phyloP scores from a whole-genome alignment of 2,888 invertebrate species.

The Eueremaeus valkanovi region DNA sequence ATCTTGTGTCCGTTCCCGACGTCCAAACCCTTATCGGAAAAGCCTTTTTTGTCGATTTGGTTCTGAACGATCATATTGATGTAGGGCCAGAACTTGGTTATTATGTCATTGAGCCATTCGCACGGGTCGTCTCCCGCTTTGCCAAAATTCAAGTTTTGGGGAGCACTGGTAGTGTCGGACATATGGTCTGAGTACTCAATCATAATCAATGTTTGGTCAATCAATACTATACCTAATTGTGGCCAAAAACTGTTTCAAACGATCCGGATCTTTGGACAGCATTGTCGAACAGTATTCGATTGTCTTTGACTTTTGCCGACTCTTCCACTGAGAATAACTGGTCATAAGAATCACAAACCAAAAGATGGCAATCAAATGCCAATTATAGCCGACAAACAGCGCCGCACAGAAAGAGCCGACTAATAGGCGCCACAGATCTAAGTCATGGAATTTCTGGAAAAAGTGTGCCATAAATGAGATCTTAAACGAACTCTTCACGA shows the following conservation, averaged over 20 bases:
- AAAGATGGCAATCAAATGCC: slow-evolving; percentile 3
- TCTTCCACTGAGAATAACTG: background rate
- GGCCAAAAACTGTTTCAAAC: background rate
- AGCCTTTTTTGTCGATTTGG: slow-evolving; percentile 33
- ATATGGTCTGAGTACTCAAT: background rate
- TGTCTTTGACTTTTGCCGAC: background rate
- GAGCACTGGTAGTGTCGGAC: background rate
- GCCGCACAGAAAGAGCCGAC: slow-evolving; percentile 14
- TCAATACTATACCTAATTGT: background rate
- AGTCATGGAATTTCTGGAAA: background rate
- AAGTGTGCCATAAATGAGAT: slow-evolving; percentile 5
- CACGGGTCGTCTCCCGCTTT: background rate
- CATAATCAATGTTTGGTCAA: background rate
- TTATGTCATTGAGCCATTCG: slow-evolving; percentile 36
- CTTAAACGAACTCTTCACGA: slow-evolving; percentile 8
- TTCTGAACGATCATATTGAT: slow-evolving; percentile 24
- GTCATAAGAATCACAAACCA: background rate
- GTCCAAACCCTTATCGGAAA: background rate
- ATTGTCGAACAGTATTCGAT: background rate
- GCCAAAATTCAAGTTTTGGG: background rate
- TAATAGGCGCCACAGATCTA: background rate
- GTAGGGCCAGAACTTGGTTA: slow-evolving; percentile 32
- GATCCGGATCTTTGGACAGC: slow-evolving; percentile 5
- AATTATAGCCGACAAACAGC: slow-evolving; percentile 1
- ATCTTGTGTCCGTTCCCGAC: slow-evolving; percentile 20